These are phyloP conservation scores for Dendrophyllia cribrosa DNA, from an alignment of 64 coral and sea anemone species.

Conservation along the genomic window DNA sequence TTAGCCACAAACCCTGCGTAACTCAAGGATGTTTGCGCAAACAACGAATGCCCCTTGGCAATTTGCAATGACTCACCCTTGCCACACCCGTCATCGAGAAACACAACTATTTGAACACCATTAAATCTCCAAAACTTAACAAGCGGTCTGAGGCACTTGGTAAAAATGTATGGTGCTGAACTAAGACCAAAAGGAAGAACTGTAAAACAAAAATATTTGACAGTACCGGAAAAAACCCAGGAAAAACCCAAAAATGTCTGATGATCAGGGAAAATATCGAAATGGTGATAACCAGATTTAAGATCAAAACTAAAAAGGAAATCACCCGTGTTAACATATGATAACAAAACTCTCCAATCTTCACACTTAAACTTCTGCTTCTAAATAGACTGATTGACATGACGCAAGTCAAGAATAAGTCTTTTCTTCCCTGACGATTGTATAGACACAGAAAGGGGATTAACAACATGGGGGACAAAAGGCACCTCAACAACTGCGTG, in stretches of 20 bases:
- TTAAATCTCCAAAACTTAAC: constrained; percentile 73
- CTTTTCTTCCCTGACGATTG: too few relatives aligned
- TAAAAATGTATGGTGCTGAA: constrained; percentile 54
- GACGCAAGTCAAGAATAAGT: too few relatives aligned
- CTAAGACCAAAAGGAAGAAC: constrained; percentile 52
- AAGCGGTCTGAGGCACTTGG: constrained; percentile 65
- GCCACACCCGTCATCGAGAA: constrained; percentile 61
- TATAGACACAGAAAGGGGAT: too few relatives aligned
- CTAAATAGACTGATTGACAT: too few relatives aligned
- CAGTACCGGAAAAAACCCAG: constrained; percentile 28
- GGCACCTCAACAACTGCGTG: too few relatives aligned
- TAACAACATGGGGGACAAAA: too few relatives aligned
- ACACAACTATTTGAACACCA: constrained; percentile 63
- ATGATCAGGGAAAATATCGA: constrained; percentile 54
- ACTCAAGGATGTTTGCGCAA: too few relatives aligned
- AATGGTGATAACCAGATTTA: too few relatives aligned
- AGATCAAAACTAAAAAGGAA: constrained; percentile 61
- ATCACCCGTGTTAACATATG: constrained; percentile 31
- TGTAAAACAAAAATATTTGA: constrained; percentile 53
- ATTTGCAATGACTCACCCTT: constrained; percentile 1
- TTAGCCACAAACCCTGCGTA: too few relatives aligned
- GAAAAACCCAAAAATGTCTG: constrained; percentile 67
- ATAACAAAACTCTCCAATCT: too few relatives aligned
- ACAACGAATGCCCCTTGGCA: too few relatives aligned
- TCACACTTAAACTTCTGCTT: too few relatives aligned